Conservation (phyloP, 1,140 invertebrate genomes). For the Drosophila guanche region DNA sequence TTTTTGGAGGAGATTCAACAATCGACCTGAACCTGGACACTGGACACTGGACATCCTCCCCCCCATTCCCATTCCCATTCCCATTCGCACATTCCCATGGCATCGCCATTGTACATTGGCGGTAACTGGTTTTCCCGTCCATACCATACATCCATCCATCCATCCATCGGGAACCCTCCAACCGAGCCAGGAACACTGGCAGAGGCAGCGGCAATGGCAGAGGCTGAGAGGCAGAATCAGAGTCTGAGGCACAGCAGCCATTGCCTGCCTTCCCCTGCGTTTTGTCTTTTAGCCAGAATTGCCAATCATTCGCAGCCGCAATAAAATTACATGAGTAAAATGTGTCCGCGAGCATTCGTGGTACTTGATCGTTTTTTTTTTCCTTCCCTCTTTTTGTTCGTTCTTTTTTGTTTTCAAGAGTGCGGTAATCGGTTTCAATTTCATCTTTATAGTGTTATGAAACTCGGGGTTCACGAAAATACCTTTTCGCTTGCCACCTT, state of each 20-base stretch:
- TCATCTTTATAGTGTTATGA: slow-evolving; percentile 81
- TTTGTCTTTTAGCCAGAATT: slow-evolving; percentile 80
- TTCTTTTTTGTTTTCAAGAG: slow-evolving; percentile 58
- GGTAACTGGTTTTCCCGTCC: slow-evolving; percentile 63
- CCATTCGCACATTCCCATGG: slow-evolving; percentile 41
- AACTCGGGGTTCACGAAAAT: slow-evolving; percentile 53
- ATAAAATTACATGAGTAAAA: slow-evolving; percentile 83
- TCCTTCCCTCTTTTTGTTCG: too few species aligned
- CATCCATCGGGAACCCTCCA: slow-evolving; percentile 15
- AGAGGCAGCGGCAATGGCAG: too few species aligned
- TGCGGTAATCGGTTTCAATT: slow-evolving; percentile 83
- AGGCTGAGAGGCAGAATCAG: too few species aligned
- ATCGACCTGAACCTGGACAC: slow-evolving; percentile 22
- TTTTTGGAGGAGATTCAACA: slow-evolving; percentile 47
- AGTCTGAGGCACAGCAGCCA: background rate
- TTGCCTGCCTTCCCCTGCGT: slow-evolving; percentile 39
- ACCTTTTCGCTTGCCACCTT: slow-evolving; percentile 50
- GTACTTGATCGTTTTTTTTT: slow-evolving; percentile 70
- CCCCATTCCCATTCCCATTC: background rate
- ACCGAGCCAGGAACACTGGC: too few species aligned
- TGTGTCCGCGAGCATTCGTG: slow-evolving; percentile 80
- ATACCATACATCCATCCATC: slow-evolving; percentile 25
- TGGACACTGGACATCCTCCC: background rate
- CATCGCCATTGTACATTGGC: slow-evolving; percentile 54
- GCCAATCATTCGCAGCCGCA: slow-evolving; percentile 78